Percentiles rank a stretch among this genome's conserved stretches.
These are phyloP conservation scores for Bursaphelenchus okinawaensis DNA, from an alignment of 2,888 invertebrate genomes.

Conservation along the genomic window DNA sequence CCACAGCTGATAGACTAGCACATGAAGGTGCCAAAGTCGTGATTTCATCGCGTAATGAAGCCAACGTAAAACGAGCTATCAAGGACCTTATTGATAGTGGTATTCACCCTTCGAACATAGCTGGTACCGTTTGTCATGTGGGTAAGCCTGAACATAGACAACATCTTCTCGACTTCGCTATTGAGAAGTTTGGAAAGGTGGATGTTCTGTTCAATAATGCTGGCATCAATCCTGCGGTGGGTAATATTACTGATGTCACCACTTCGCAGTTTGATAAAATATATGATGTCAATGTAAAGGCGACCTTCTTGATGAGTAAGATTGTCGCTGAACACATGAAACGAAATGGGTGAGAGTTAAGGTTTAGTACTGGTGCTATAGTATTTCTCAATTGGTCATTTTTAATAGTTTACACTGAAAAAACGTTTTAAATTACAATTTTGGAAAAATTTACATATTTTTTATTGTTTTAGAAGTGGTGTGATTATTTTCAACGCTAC, in stretches of 20 bases:
- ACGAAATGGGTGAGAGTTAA: conserved; percentile 63
- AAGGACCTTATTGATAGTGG: conserved; percentile 68
- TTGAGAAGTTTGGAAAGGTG: conserved; percentile 45
- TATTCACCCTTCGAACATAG: conserved; percentile 63
- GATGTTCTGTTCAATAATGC: conserved; percentile 66
- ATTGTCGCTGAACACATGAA: conserved; percentile 76
- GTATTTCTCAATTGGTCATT: no score
- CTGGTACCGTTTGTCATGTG: conserved; percentile 82
- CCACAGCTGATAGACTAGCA: conserved; percentile 79
- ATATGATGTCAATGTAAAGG: conserved; percentile 88
- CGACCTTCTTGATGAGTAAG: conserved; percentile 78
- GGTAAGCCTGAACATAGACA: conserved; percentile 21
- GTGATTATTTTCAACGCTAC: conserved; percentile 53
- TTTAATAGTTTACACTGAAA: no score
- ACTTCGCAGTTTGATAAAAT: conserved; percentile 84
- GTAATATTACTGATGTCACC: conserved; percentile 71
- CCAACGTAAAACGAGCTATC: conserved; percentile 77
- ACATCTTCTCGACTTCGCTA: conserved; percentile 26
- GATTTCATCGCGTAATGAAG: conserved; percentile 80
- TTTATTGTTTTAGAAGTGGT: conserved; percentile 29
- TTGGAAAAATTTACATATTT: not conserved
- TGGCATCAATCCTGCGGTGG: conserved; percentile 78
- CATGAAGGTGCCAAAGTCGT: conserved; percentile 85
- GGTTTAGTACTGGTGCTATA: no score
- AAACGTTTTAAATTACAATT: no score